Evolutionary conservation across 2,113 vertebrate species (phyloP).

Genomic region (Proteles cristata): DNA sequence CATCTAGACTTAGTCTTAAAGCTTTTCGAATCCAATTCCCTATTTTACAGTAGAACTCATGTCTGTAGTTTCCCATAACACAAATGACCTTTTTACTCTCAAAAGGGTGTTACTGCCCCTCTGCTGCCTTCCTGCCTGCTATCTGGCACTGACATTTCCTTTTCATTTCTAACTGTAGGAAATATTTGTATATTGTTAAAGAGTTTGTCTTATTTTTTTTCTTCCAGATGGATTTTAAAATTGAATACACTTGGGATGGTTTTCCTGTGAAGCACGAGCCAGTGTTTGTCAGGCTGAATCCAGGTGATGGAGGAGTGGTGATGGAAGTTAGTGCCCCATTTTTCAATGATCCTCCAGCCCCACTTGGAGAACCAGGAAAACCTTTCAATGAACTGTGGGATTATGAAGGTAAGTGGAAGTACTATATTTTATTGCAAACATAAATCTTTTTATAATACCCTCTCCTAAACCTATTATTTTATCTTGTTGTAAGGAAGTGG

Average conservation of each 20-base stretch:
- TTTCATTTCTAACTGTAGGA: slow-evolving; percentile 8
- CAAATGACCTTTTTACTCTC: not conserved
- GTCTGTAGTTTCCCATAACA: not conserved
- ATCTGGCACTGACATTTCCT: not conserved
- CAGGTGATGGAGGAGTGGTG: slow-evolving; percentile 85
- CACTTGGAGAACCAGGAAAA: slow-evolving; percentile 86
- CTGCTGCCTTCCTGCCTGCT: not conserved
- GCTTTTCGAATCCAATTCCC: not conserved
- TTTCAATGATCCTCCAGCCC: slow-evolving; percentile 92
- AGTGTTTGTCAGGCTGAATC: slow-evolving; percentile 85
- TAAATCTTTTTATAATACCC: slow-evolving; percentile 70
- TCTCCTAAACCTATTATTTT: slow-evolving; percentile 55
- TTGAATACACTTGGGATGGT: slow-evolving; percentile 91
- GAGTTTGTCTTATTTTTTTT: not conserved
- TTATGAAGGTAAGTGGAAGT: slow-evolving; percentile 90
- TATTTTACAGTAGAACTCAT: not conserved
- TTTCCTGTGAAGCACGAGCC: slow-evolving; percentile 89
- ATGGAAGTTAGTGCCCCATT: slow-evolving; percentile 91
- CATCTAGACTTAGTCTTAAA: slow-evolving; percentile 6
- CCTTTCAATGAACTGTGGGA: slow-evolving; percentile 93
- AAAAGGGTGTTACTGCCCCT: not conserved
- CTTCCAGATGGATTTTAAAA: slow-evolving; percentile 89
- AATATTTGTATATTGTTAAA: not conserved
- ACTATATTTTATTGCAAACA: slow-evolving; percentile 42
- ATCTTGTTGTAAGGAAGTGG: slow-evolving; percentile 9